Percentiles rank a stretch among this genome's conserved stretches.
Evolutionary conservation across 2,888 invertebrate species (phyloP).

Genomic region (Nycteola revayana): DNA sequence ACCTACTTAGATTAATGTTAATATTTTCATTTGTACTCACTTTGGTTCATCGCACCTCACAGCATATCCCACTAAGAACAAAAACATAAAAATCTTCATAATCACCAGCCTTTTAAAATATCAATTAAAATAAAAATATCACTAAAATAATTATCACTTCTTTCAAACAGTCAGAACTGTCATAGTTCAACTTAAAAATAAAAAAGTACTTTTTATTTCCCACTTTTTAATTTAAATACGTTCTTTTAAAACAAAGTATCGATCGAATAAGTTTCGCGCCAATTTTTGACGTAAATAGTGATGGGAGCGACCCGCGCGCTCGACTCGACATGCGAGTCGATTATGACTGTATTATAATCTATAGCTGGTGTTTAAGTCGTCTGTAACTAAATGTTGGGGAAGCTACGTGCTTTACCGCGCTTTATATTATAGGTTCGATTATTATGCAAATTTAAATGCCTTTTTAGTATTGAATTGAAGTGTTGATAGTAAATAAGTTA

Average conservation of each 20-base stretch:
- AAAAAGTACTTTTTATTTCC: too few species aligned
- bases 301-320: conserved; percentile 35
- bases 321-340: conserved; percentile 40
- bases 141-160: too few species aligned
- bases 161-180: too few species aligned
- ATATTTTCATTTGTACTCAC: conserved; percentile 38
- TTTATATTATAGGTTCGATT: conserved; percentile 5
- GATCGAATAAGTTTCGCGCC: conserved; percentile 32
- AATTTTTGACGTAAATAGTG: conserved; percentile 37
- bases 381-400: conserved; percentile 15
- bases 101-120: conserved; percentile 17
- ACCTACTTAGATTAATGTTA: background rate
- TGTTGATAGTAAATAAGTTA: too few species aligned
- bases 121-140: conserved; percentile 5
- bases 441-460: background rate
- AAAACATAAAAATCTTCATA: conserved; percentile 50
- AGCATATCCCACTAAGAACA: conserved; percentile 56
- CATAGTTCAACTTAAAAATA: too few species aligned
- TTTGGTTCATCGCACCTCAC: conserved; percentile 60
- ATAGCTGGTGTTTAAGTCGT: conserved; percentile 14
- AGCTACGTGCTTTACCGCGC: conserved; percentile 6
- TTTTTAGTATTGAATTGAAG: too few species aligned
- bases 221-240: too few species aligned
- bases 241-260: too few species aligned
- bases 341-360: conserved; percentile 44